These are phyloP conservation scores for Melitaea athalia DNA, from an alignment of 2,888 invertebrate species.

Conservation along the genomic window DNA sequence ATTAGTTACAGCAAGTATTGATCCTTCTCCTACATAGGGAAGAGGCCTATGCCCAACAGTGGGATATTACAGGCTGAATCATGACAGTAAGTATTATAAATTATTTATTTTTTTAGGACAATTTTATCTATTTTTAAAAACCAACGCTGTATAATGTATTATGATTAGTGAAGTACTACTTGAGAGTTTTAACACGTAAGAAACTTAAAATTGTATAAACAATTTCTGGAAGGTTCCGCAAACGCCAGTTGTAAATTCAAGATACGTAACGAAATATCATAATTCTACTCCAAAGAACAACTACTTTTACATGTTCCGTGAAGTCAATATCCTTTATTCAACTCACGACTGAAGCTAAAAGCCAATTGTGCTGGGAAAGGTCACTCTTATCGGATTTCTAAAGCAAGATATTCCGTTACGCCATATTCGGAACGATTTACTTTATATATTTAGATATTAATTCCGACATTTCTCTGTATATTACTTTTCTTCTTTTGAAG, in stretches of 20 bases:
- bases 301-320: conserved; percentile 8
- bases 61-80: too few relatives aligned
- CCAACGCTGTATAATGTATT: not conserved
- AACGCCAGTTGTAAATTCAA: not conserved
- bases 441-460: conserved; percentile 13
- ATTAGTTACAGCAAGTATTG: too few relatives aligned
- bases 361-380: conserved; percentile 33
- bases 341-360: conserved; percentile 32
- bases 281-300: conserved; percentile 8
- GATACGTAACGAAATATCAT: conserved; percentile 5
- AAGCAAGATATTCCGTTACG: conserved; percentile 24
- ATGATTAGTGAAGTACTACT: not conserved
- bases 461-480: not conserved
- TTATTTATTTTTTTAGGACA: too few relatives aligned
- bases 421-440: conserved; percentile 16
- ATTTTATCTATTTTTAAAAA: too few relatives aligned
- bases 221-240: not conserved
- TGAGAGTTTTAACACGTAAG: not conserved
- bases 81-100: too few relatives aligned
- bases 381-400: conserved; percentile 33
- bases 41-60: too few relatives aligned
- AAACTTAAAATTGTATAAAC: not conserved
- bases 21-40: too few relatives aligned
- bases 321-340: conserved; percentile 21
- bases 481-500: too few relatives aligned